Evolutionary conservation across 2,888 invertebrate genomes (phyloP), one percentile per base, ranked within the genome.

Genomic region (Trissoscelio sp.): DNA sequence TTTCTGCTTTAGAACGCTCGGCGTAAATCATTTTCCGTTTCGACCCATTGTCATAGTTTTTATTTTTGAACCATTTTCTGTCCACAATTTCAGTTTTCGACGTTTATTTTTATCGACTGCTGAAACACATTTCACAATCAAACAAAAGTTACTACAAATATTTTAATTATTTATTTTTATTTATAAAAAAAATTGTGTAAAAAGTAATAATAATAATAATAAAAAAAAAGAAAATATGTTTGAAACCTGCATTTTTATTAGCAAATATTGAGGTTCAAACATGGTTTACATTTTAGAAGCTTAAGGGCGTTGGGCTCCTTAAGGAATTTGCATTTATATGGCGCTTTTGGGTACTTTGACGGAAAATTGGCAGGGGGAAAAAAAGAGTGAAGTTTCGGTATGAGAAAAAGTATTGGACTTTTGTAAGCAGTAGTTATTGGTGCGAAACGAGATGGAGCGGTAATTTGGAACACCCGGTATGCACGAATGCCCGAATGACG

Each of bases 261-360:
- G 22, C 14, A 42, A 67, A 58, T 48, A 42, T 58, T 24, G 9
- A 16, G 16, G 20, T 37, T 28, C 42, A 64, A 55, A 73, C 73
- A 73, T 22, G 64, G 64, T 73, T 64, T 58, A 64, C 73, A 58
- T 73, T 73, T 73, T 69, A 42, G 77, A 60, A 55, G 53, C 72
- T 77, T 51, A 46, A 62, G 14, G 44, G 53, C 44, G 20, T 48
- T 28, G 78, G 46, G 55, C 57, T 46, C 64, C 70, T 83, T 48
- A 57, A 69, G 28, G 9, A 46, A 64, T 64, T 64, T 48, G 64
- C 64, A 64, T 64, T 34, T 64, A 64, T 64, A 64, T 64, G 37
- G 64, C 14, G 16, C 57, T 58, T 39, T 37, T 22, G 22, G 39
- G 22, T 3, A 53, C 28, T 28, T 22, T 53, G 22, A 58, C 37